A percentile compares a stretch with the other conserved stretches of the same genome.
Evolutionary conservation across 2,113 vertebrate genomes (phyloP).

Genomic region (Dicerorhinus sumatrensis): DNA sequence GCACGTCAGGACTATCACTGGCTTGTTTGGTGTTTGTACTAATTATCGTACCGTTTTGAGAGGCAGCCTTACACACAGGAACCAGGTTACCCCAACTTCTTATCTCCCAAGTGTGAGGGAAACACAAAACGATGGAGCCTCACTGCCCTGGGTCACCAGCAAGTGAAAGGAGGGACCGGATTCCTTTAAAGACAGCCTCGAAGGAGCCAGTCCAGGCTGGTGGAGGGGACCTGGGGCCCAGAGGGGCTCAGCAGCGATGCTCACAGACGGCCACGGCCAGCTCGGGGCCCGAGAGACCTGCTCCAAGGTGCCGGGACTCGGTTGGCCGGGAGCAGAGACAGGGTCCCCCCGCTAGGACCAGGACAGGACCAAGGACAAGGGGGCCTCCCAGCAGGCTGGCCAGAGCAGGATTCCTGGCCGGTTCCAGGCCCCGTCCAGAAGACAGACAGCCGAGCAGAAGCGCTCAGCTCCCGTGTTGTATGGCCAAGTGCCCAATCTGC

Average conservation of each 20-base stretch:
- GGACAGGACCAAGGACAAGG: not conserved
- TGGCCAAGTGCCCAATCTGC: accelerated
- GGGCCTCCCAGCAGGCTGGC: not conserved
- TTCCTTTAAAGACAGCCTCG: not conserved
- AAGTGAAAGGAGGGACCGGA: not conserved
- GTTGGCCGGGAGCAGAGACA: not conserved
- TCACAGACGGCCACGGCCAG: accelerated
- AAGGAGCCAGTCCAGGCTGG: not conserved
- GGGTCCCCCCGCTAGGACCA: not conserved
- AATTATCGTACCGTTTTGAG: not conserved
- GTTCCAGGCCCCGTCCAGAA: not conserved
- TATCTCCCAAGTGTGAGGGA: not conserved
- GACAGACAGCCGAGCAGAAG: not conserved
- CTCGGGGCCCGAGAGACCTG: not conserved
- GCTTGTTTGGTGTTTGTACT: not conserved
- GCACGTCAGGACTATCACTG: not conserved
- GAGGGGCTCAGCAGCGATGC: not conserved
- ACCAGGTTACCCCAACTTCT: not conserved
- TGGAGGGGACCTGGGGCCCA: not conserved
- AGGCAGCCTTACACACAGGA: not conserved
- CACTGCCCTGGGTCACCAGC: accelerated
- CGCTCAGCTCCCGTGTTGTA: accelerated
- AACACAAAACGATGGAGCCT: not conserved
- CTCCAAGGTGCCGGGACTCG: not conserved
- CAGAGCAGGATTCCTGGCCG: too few species aligned